A percentile compares a stretch with the other conserved stretches of the same genome.
These are phyloP conservation scores for Piprites chloris DNA, from an alignment of 2,113 vertebrate genomes.

Conservation along the genomic window DNA sequence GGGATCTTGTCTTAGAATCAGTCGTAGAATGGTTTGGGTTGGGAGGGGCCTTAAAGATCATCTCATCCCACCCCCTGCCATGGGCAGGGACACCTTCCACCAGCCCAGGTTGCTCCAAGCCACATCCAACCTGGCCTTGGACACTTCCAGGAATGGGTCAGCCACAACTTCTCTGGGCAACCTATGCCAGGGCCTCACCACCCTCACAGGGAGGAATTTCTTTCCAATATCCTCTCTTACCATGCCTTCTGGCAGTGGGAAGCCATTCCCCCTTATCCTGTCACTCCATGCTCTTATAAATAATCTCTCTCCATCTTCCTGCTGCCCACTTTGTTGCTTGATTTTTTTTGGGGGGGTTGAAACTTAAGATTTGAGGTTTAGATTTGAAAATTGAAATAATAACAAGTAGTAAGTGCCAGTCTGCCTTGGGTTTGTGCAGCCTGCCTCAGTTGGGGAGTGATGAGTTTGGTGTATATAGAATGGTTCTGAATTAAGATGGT, in stretches of 20 bases:
- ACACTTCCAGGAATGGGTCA: neutral
- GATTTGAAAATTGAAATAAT: neutral
- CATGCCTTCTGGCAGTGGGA: neutral
- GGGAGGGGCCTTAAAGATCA: neutral
- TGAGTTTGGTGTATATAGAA: neutral
- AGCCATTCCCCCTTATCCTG: neutral
- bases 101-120: neutral
- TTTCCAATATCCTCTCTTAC: rapidly evolving
- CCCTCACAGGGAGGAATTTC: neutral
- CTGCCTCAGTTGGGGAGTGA: neutral
- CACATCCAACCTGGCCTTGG: neutral
- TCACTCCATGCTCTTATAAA: neutral
- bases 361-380: neutral
- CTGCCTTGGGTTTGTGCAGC: neutral
- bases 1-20: neutral
- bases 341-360: neutral
- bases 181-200: neutral
- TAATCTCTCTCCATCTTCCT: neutral
- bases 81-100: neutral
- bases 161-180: neutral
- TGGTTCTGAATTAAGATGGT: neutral
- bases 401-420: neutral
- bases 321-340: neutral
- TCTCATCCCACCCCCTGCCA: rapidly evolving
- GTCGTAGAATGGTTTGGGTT: neutral